These are phyloP conservation scores for Lepidurus arcticus DNA, from an alignment of 1,140 invertebrate genomes.

Conservation along the genomic window DNA sequence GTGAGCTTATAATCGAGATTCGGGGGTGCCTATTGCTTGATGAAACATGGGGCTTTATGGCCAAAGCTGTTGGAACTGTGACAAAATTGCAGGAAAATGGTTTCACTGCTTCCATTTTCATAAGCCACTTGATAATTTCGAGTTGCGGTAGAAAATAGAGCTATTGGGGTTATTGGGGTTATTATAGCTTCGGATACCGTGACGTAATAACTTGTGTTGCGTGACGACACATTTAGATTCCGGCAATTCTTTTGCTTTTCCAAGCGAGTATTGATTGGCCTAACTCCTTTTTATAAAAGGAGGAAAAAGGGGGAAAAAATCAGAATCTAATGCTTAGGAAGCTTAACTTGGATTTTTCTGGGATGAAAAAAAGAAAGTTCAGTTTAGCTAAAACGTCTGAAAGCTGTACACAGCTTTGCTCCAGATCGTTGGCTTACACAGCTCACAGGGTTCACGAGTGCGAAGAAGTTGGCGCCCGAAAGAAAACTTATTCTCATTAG, in stretches of 20 bases:
- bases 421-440: conserved; percentile 15
- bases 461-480: background rate
- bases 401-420: conserved; percentile 1
- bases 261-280: background rate
- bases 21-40: background rate
- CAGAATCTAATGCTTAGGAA: background rate
- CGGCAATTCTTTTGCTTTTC: background rate
- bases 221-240: background rate
- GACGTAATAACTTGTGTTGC: background rate
- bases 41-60: background rate
- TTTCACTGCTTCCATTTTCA: background rate
- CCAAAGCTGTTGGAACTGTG: background rate
- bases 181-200: background rate
- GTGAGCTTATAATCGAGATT: background rate
- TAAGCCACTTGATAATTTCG: background rate
- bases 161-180: background rate
- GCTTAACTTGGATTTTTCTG: conserved; percentile 11
- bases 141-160: background rate
- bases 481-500: conserved; percentile 22
- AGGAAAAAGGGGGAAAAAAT: too few species aligned
- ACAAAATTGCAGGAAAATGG: background rate
- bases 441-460: conserved; percentile 11
- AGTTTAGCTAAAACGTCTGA: background rate
- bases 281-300: background rate
- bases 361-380: background rate